phyloP scores from a whole-genome alignment of 2,888 invertebrate genomes.

The Yponomeuta cagnagella region DNA sequence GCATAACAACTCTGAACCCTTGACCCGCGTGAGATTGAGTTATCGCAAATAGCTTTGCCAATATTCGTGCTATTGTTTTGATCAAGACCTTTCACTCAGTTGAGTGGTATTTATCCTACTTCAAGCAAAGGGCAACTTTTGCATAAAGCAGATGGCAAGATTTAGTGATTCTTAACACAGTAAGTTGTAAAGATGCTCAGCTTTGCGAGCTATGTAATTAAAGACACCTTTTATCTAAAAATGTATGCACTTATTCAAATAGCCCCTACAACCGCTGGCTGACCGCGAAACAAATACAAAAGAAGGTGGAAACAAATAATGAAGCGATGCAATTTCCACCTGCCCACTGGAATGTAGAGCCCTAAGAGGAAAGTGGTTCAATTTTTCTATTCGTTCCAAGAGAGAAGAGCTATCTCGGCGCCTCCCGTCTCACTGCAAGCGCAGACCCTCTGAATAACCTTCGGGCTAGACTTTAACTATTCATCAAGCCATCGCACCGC shows the following conservation, averaged over 20 bases:
- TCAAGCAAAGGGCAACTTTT: background rate
- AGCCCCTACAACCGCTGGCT: constrained; percentile 7
- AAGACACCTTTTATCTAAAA: constrained; percentile 11
- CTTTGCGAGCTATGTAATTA: background rate
- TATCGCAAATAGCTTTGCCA: constrained; percentile 35
- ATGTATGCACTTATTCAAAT: constrained; percentile 12
- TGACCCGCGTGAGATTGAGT: constrained; percentile 38
- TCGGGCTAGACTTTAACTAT: constrained; percentile 24
- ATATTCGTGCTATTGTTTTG: constrained; percentile 38
- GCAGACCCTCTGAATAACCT: constrained; percentile 17
- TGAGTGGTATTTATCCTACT: constrained; percentile 18
- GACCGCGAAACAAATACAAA: constrained; percentile 28
- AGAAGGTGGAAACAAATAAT: constrained; percentile 33
- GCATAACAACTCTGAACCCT: constrained; percentile 40
- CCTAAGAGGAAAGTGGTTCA: constrained; percentile 53
- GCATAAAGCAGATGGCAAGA: background rate
- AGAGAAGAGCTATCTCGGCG: constrained; percentile 13
- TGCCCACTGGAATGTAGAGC: constrained; percentile 47
- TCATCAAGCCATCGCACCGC: constrained; percentile 23
- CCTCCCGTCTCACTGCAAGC: constrained; percentile 2
- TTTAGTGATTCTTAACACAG: background rate
- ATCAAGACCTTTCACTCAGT: constrained; percentile 29
- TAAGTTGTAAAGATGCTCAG: background rate
- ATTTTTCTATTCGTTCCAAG: constrained; percentile 46
- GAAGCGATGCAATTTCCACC: constrained; percentile 51